Evolutionary conservation across 1,140 invertebrate genomes (phyloP), one percentile per base, ranked within the genome.

Genomic region (Periplaneta americana): DNA sequence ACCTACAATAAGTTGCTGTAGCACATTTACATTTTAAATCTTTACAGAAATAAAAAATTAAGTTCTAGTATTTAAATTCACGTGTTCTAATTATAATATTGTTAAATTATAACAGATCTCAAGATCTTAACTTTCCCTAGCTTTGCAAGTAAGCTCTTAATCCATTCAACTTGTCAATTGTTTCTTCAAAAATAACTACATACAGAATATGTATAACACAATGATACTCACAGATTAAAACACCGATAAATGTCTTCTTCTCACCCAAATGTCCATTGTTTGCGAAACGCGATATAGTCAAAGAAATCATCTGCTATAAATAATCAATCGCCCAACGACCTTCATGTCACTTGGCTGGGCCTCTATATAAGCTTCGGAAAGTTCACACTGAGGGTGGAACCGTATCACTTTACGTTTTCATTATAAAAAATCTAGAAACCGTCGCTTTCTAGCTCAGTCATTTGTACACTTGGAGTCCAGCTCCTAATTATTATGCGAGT

Each of bases 271-370:
- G 28, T 39, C 32, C 34, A 81, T 81, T 81, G 39, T 78, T 78
- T 78, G 39, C 34, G 75, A 81, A 81, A 81, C 75, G 18, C 57
- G n/a, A 75, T 57, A 77, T 36, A 39, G 32, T 78, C 39, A n/a
- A 81, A 81, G 75, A 36, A 81, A 81, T 81, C 81, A 81, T 81
- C 81, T 81, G 81, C 81, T 81, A 81, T 81, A 81, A 81, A 81
- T 81, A 81, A 81, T 81, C 81, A 81, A 81, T 81, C 76, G 37
- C 74, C 48, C 34, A 32, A 57, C 81, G 81, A 81, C 81, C 81
- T 81, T 80, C 79, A 80, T 81, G 81, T 81, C 81, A 81, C 33
- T 78, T 75, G 18, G 18, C 37, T 75, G 31, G 57, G 33, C 34
- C 33, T 75, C 22, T 34, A 37, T 35, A 75, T 57, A 36, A 78